These are phyloP conservation scores for Scomber scombrus DNA, from an alignment of 2,113 vertebrate species.

Conservation along the genomic window DNA sequence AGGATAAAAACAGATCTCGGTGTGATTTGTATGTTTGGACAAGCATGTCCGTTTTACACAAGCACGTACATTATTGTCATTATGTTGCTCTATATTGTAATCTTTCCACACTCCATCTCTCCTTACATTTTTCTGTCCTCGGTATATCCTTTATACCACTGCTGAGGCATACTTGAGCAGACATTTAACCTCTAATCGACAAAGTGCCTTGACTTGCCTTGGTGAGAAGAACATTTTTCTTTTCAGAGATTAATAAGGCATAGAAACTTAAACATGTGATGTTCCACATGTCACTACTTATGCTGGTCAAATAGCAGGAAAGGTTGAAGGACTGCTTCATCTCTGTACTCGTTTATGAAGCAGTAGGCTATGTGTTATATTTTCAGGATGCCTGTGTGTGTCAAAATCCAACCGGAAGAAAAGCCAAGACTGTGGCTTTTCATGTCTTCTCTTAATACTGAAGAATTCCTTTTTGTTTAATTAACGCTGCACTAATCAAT, in stretches of 20 bases:
- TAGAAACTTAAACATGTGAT: background rate
- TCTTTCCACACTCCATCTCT: no score
- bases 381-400: background rate
- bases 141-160: background rate
- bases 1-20: no score
- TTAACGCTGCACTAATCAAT: background rate
- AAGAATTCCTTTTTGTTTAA: background rate
- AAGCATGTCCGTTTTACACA: no score
- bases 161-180: constrained; percentile 11
- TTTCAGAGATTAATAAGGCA: constrained; percentile 21
- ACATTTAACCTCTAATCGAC: constrained; percentile 16
- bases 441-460: background rate
- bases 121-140: no score
- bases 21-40: no score
- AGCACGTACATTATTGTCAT: no score
- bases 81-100: no score
- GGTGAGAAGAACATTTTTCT: background rate
- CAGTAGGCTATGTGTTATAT: background rate
- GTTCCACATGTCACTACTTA: constrained; percentile 1
- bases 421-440: background rate
- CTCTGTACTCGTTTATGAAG: background rate
- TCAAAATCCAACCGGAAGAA: background rate
- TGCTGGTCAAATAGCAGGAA: background rate
- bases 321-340: background rate
- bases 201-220: background rate